These are phyloP conservation scores for Erythrolamprus reginae DNA, from an alignment of 2,113 vertebrate species.

Conservation along the genomic window DNA sequence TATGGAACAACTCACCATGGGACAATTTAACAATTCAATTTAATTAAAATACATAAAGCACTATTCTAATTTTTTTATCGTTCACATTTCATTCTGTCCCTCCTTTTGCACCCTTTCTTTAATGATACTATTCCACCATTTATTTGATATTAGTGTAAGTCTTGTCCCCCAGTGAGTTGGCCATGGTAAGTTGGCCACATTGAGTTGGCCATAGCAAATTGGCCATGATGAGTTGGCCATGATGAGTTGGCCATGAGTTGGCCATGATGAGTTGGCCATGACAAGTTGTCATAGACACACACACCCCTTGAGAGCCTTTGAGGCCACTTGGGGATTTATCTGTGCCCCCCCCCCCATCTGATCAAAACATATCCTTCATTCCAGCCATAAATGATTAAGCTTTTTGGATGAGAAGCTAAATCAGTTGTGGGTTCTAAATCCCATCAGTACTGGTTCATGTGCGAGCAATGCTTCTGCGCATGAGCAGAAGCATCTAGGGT, in stretches of 20 bases:
- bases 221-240: no score
- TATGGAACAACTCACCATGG: no score
- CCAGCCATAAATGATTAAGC: neutral
- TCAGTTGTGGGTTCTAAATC: no score
- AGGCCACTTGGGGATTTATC: neutral
- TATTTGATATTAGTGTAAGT: neutral
- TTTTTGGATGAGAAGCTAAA: neutral
- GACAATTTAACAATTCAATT: neutral
- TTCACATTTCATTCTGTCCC: neutral
- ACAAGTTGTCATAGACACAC: neutral
- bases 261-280: no score
- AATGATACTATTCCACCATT: neutral
- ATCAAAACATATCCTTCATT: neutral
- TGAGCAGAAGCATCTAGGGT: no score
- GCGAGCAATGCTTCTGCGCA: no score
- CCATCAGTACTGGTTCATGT: no score
- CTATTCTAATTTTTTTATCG: neutral
- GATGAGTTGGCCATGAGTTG: no score
- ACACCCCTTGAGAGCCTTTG: neutral
- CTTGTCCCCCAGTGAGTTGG: neutral
- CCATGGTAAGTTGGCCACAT: no score
- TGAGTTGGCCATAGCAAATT: no score
- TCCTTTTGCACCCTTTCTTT: neutral
- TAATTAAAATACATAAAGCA: neutral
- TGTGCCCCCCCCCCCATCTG: neutral